A percentile compares a stretch with the other conserved stretches of the same genome.
These are phyloP conservation scores for Picathartes gymnocephalus DNA, from an alignment of 2,113 vertebrate genomes.

Conservation along the genomic window DNA sequence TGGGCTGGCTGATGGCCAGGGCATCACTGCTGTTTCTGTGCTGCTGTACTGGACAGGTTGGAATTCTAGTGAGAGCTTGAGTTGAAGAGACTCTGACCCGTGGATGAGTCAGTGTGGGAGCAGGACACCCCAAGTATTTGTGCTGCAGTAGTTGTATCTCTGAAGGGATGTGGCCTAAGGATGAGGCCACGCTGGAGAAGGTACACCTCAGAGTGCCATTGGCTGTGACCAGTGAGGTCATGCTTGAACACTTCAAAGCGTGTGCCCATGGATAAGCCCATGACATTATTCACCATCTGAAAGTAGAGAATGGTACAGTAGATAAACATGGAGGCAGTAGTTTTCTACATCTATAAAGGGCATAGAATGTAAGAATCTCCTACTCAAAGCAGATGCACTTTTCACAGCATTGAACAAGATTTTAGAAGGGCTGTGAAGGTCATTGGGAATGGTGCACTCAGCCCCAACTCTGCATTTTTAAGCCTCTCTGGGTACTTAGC, in stretches of 20 bases:
- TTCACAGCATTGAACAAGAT: background rate
- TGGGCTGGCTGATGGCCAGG: background rate
- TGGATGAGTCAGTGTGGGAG: too few relatives aligned
- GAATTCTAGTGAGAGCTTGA: background rate
- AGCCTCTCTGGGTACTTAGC: background rate
- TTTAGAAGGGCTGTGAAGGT: background rate
- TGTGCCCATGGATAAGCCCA: background rate
- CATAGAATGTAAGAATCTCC: background rate
- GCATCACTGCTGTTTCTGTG: background rate
- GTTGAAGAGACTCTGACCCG: background rate
- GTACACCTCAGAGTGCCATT: rapidly evolving
- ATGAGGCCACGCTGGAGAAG: background rate
- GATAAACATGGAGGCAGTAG: background rate
- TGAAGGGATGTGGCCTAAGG: background rate
- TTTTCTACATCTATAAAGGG: background rate
- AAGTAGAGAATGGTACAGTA: background rate
- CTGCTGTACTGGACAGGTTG: background rate
- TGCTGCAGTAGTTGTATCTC: background rate
- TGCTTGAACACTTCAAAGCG: background rate
- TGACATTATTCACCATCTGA: background rate
- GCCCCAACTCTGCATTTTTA: background rate
- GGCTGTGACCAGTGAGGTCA: background rate
- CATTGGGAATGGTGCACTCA: background rate
- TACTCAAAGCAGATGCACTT: background rate
- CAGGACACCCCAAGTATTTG: background rate